These are phyloP conservation scores for Vandiemenella viatica DNA, from an alignment of 2,888 invertebrate genomes.

Conservation along the genomic window DNA sequence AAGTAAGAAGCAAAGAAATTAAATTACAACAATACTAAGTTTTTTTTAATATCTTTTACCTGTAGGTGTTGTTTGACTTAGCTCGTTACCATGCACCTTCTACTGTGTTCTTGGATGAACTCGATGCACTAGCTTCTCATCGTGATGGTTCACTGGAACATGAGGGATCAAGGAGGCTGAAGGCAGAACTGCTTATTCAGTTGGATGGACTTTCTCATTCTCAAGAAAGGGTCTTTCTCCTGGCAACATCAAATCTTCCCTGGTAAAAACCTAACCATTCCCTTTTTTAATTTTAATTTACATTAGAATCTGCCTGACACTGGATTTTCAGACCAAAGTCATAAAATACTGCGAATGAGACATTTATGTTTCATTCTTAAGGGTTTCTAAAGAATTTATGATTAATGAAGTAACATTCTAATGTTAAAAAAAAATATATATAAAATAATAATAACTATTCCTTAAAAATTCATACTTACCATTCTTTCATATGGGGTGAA, in stretches of 20 bases:
- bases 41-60: too few species aligned
- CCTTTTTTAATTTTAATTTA: neutral
- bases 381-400: too few species aligned
- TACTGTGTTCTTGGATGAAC: conserved; percentile 84
- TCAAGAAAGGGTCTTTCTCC: conserved; percentile 51
- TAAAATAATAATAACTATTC: too few species aligned
- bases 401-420: too few species aligned
- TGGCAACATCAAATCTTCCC: conserved; percentile 84
- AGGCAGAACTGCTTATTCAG: conserved; percentile 74
- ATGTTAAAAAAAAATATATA: too few species aligned
- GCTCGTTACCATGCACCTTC: conserved; percentile 75
- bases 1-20: too few species aligned
- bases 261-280: conserved; percentile 45
- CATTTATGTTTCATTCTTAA: too few species aligned
- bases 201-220: conserved; percentile 59
- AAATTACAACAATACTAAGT: neutral
- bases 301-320: too few species aligned
- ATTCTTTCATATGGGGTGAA: too few species aligned
- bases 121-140: conserved; percentile 66
- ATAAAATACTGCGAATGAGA: too few species aligned
- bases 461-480: too few species aligned
- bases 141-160: conserved; percentile 47
- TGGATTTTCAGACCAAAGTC: too few species aligned
- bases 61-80: conserved; percentile 78
- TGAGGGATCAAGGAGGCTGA: conserved; percentile 74